Conservation (phyloP, 2,113 vertebrate species). For the Pitta sordida region DNA sequence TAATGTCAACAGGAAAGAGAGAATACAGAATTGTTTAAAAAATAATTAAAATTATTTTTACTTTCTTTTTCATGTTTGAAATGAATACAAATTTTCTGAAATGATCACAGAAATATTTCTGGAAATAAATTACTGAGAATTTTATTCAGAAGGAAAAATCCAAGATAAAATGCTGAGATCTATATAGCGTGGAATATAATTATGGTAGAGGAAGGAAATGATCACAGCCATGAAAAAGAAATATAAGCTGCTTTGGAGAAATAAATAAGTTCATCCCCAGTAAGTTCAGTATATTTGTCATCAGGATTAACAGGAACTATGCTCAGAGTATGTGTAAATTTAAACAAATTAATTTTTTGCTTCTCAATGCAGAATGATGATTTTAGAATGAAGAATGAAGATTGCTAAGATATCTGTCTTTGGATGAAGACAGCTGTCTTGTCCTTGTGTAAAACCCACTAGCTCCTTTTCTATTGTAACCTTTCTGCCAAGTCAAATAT, state of each 20-base stretch:
- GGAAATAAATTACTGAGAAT: not conserved
- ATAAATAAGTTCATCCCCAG: conserved; percentile 16
- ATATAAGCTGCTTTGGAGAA: conserved; percentile 27
- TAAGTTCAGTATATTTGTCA: conserved; percentile 32
- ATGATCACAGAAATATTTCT: not conserved
- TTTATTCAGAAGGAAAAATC: not conserved
- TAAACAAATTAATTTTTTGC: conserved; percentile 17
- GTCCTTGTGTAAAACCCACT: not conserved
- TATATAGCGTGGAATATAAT: not conserved
- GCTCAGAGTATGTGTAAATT: not conserved
- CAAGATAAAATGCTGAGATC: conserved; percentile 7
- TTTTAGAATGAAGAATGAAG: not conserved
- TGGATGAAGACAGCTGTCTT: not conserved
- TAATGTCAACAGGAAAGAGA: not conserved
- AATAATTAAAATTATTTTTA: not conserved
- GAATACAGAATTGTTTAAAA: not conserved
- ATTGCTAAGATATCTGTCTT: not conserved
- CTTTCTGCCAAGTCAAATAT: not conserved
- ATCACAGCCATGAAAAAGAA: conserved; percentile 45
- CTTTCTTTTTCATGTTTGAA: not conserved
- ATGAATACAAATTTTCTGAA: not conserved
- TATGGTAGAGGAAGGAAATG: not conserved
- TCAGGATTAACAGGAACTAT: conserved; percentile 8
- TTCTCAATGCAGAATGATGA: not conserved
- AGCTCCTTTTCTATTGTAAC: not conserved